Base-by-base conservation (phyloP, 2,888 invertebrate genomes). In the Trissoscelio sp. region DNA sequence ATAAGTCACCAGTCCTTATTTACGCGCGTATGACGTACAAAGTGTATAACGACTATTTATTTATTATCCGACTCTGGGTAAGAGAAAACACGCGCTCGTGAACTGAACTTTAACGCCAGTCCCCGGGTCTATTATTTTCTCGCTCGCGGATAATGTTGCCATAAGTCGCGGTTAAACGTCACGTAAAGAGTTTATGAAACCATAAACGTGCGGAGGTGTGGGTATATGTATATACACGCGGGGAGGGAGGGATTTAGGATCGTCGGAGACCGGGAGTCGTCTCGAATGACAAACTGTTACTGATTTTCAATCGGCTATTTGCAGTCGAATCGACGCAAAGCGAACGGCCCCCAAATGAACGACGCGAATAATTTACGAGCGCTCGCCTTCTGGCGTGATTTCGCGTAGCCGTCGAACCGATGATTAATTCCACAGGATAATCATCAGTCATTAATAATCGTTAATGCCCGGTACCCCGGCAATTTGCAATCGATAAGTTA, bases 131-230 rank as follows among this genome's bases (percentile, higher is more conserved):
- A 77, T 77, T 77, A 81, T 81, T 81, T 77, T 72, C 81, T 67
- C 31, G 60, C 57, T 79, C 70, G 69, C 79, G 79, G 57, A 79
- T 77, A 83, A 81, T 72, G 60, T 83, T 53, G 82, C 77, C 82
- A 83, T 83, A 85, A 83, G 83, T 84, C 83, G 82, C 81, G 79
- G 84, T 85, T 83, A 84, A 85, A 77, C 81, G 84, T 84, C 79
- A 67, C 70, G 83, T 60, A 77, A 79, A 72, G 75, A 81, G 80
- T 85, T 86, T 86, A 86, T 85, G 85, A 85, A 86, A 84, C 78
- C 74, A 83, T 83, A 77, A 79, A 80, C 46, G 84, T 70, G 70
- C 66, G 72, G 70, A 69, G 62, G 81, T 67, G 67, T 39, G 53
- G 57, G 66, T 80, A 69, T 67, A 67, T 42, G 72, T 18, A 48